Percentiles rank a stretch among this genome's conserved stretches.
These are phyloP conservation scores for Xiphias gladius DNA, from an alignment of 2,113 vertebrate genomes.

Conservation along the genomic window DNA sequence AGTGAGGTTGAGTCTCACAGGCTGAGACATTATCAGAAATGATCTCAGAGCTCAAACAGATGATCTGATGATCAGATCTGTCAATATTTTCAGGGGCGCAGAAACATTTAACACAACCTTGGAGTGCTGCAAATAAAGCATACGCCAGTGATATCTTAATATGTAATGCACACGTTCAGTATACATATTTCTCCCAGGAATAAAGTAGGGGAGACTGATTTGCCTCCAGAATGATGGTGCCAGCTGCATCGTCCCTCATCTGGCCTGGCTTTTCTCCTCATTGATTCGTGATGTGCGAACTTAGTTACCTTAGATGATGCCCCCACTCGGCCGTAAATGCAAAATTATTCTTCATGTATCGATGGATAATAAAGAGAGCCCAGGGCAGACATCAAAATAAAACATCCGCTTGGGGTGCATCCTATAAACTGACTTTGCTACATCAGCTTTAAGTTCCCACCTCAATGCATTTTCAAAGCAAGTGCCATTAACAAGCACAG, in stretches of 20 bases:
- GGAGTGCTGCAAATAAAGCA: constrained; percentile 24
- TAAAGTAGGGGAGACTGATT: constrained; percentile 41
- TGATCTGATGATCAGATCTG: no score
- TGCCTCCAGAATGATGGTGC: constrained; percentile 52
- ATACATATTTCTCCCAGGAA: constrained; percentile 47
- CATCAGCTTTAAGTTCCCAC: constrained; percentile 12
- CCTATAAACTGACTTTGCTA: constrained; percentile 33
- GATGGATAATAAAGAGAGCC: constrained; percentile 58
- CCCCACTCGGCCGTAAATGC: constrained; percentile 44
- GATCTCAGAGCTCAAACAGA: constrained; percentile 43
- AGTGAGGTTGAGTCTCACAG: constrained; percentile 36
- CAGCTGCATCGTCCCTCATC: constrained; percentile 64
- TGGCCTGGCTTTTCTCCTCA: constrained; percentile 34
- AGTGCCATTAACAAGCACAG: constrained; percentile 27
- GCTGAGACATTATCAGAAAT: constrained; percentile 19
- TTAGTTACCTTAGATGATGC: constrained; percentile 66
- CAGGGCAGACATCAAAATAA: constrained; percentile 47
- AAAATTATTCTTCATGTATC: constrained; percentile 60
- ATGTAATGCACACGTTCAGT: constrained; percentile 58
- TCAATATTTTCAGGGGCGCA: constrained; percentile 43
- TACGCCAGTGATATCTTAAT: constrained; percentile 52
- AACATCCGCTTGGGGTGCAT: constrained; percentile 16
- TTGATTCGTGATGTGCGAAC: constrained; percentile 27
- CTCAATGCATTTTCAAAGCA: constrained; percentile 41
- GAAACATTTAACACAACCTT: constrained; percentile 39